These are phyloP conservation scores for Porites divaricata DNA, from an alignment of 92 coral and sea anemone genomes.

Conservation along the genomic window DNA sequence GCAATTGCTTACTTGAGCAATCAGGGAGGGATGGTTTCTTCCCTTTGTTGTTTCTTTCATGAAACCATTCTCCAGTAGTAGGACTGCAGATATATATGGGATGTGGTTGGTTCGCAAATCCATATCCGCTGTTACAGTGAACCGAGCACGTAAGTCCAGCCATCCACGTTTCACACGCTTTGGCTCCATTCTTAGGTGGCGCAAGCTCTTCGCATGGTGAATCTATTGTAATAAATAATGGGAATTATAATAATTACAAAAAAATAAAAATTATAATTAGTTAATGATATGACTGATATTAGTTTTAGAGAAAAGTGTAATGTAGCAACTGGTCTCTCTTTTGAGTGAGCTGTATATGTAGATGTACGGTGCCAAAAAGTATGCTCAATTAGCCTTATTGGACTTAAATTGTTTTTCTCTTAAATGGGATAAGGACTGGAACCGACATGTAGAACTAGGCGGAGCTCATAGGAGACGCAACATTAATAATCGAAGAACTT, in stretches of 20 bases:
- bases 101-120: background rate
- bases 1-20: constrained; percentile 41
- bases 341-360: too few species aligned
- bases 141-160: constrained; percentile 47
- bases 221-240: constrained; percentile 1
- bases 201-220: constrained; percentile 26
- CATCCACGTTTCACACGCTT: constrained; percentile 37
- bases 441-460: too few species aligned
- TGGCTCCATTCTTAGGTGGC: constrained; percentile 57
- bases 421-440: too few species aligned
- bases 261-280: background rate
- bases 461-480: too few species aligned
- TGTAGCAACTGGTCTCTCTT: too few species aligned
- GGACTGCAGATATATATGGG: constrained; percentile 14
- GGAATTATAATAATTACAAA: background rate
- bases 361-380: too few species aligned
- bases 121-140: constrained; percentile 51
- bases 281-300: background rate
- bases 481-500: too few species aligned
- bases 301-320: background rate
- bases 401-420: too few species aligned
- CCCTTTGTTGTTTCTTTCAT: background rate
- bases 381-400: too few species aligned
- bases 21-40: constrained; percentile 34
- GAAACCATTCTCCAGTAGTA: constrained; percentile 34